A percentile compares a stretch with the other conserved stretches of the same genome.
These are phyloP conservation scores for Hyles vespertilio DNA, from an alignment of 1,140 invertebrate species.

Conservation along the genomic window DNA sequence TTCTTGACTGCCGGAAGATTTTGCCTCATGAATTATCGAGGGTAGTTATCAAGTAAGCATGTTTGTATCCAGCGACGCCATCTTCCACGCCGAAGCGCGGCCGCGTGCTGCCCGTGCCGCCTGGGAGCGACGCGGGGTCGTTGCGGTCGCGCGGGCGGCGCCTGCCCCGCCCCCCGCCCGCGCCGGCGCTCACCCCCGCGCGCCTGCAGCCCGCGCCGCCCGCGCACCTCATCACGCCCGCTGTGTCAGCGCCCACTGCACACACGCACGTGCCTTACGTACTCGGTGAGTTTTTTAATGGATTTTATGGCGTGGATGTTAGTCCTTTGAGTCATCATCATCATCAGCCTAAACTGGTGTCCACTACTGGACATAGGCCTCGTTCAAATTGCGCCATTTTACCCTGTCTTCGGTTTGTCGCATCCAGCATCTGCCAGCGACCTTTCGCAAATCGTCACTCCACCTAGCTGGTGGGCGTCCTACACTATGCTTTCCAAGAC, in stretches of 20 bases:
- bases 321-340: too few relatives aligned
- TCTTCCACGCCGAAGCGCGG: conserved; percentile 67
- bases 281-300: conserved; percentile 32
- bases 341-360: too few relatives aligned
- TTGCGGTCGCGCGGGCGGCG: conserved; percentile 41
- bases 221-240: conserved; percentile 20
- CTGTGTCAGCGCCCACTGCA: conserved; percentile 19
- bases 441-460: too few relatives aligned
- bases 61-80: conserved; percentile 47
- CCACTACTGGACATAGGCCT: too few relatives aligned
- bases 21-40: too few relatives aligned
- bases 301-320: too few relatives aligned
- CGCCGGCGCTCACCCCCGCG: conserved; percentile 11
- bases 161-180: conserved; percentile 40
- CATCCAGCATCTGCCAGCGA: too few relatives aligned
- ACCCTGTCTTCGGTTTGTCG: too few relatives aligned
- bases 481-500: too few relatives aligned
- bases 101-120: conserved; percentile 56
- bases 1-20: too few relatives aligned
- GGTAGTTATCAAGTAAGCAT: not conserved
- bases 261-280: conserved; percentile 60
- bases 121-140: conserved; percentile 53
- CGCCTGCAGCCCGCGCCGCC: conserved; percentile 20
- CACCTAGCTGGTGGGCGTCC: too few relatives aligned
- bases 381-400: too few relatives aligned